Evolutionary conservation across 2,797 vertebrate species (phyloP), one percentile per base, ranked within the genome.

Genomic region (Rhadinocentrus ornatus): DNA sequence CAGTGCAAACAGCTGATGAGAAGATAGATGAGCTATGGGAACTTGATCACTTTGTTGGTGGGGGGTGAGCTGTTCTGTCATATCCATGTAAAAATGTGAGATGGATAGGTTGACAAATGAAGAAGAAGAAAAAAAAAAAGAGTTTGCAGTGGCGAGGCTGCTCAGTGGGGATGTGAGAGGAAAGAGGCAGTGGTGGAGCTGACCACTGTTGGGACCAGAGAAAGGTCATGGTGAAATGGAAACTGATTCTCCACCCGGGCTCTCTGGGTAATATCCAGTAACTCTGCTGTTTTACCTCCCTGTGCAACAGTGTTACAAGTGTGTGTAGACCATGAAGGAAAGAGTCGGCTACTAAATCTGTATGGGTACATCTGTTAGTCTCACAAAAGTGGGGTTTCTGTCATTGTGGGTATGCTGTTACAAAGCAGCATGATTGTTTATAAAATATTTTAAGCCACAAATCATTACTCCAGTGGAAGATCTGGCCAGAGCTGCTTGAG

Each of bases 201-300:
- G 91, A 86, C 84, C 90, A 87, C 89, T 86, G 41, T 48, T 84
- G 89, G 91, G 92, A 92, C 86, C 35, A 59, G 76, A 86, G 83
- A 93, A 94, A 96, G 96, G 94, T 95, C 94, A 96, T 78, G 78
- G 84, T 94, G 91, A 91, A 95, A 93, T 89, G 94, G 94, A 95
- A 95, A 94, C 93, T 90, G 90, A 94, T 94, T 96, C 94, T 93
- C 94, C 93, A 92, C 89, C 91, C 88, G 54, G 57, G 81, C 92
- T 96, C 95, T 86, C 87, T 71, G 78, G 96, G 95, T 94, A 93
- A 95, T 95, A 94, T 95, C 93, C 94, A 95, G 95, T 96, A 96
- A 95, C 94, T 94, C 91, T 93, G 94, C 88, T 84, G 75, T 86
- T 89, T 93, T 94, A 91, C 92, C 65, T 79, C 75, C 57, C 88